Base-by-base conservation (phyloP, 2,888 invertebrate genomes). In the Agrotis puta region DNA sequence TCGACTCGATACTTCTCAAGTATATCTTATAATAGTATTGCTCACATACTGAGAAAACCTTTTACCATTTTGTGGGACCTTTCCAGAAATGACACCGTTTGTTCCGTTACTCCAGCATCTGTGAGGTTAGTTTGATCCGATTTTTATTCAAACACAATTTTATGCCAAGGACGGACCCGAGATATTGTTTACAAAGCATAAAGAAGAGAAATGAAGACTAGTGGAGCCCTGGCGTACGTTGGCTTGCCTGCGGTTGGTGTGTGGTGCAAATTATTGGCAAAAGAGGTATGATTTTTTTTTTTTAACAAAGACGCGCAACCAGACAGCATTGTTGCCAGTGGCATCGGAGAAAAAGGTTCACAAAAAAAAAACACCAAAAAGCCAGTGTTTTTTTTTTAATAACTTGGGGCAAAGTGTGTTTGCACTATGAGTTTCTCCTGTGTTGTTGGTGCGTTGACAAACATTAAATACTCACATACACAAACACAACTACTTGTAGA, bases 131-230 rank as follows among this genome's bases (percentile, higher is more conserved):
- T 73, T 70, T 73, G 85, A 86, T 85, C 84, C 83, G 84, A 85
- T 87, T 88, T 88, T 89, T 88, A 87, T 87, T 86, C 86, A 85
- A 86, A 85, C 77, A 83, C 72, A 82, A 79, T 83, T 84, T 87
- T 79, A 83, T 82, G 75, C 80, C 77, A 74, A 71, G 81, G 74
- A 81, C 74, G 72, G 73, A 65, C 79, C 70, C 64, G 64, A 82
- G 85, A 80, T 85, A 83, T 88, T 92, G 90, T 92, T 91, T 90
- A 89, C 89, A 88, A 87, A 89, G 88, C 88, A 90, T 90, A 89
- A 89, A 91, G 88, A 88, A 88, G 86, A 89, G 87, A 86, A 91
- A 90, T 90, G 89, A 89, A 86, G 87, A 86, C 88, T 85, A 85
- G 89, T 84, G 85, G 77, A 77, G 85, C 87, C 79, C 81, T 76